Base-by-base conservation (phyloP, 2,797 vertebrate species). In the Bucorvus abyssinicus region DNA sequence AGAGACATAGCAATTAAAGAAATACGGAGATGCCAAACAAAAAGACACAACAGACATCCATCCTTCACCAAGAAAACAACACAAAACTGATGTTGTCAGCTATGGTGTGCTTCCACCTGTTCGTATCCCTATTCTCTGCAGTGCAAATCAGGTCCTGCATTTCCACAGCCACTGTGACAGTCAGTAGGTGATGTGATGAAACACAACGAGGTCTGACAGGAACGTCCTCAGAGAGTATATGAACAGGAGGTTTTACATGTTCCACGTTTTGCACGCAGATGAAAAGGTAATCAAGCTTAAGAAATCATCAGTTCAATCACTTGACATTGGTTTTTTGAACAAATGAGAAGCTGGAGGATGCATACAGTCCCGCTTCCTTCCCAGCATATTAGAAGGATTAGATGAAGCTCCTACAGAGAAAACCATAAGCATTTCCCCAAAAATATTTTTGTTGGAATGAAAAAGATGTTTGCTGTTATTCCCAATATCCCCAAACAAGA, bases 241-340 rank as follows among this genome's bases (percentile, higher is more conserved):
- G 74, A 93, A 65, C 69, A 71, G 57, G 60, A 96, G 27, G 47
- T 75, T 96, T 94, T 87, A 87, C n/a, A 45, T 32, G 52, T 42
- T 85, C 80, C 57, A 12, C 9, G 4, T 84, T 84, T 88, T 6
- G 5, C 29, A 83, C 69, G 59, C 76, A 92, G 75, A 81, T 83
- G 70, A 85, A 84, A 92, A 89, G 91, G 50, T 85, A 96, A 96
- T 93, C 80, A 91, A 79, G 92, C 49, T 93, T 68, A 90, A 93
- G 88, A 94, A 94, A 32, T 57, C 73, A 93, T 69, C 60, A 40
- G 32, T 93, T 96, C 67, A 83, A 73, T 38, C 59, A 76, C 49
- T 84, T 78, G 69, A 16, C n/a, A n/a, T 50, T 67, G 67, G 18
- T 14, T 84, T 84, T 90, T 73, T 59, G 30, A 90, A 32, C 38